phyloP scores from a whole-genome alignment of 2,888 invertebrate species.

The Panorpa germanica region DNA sequence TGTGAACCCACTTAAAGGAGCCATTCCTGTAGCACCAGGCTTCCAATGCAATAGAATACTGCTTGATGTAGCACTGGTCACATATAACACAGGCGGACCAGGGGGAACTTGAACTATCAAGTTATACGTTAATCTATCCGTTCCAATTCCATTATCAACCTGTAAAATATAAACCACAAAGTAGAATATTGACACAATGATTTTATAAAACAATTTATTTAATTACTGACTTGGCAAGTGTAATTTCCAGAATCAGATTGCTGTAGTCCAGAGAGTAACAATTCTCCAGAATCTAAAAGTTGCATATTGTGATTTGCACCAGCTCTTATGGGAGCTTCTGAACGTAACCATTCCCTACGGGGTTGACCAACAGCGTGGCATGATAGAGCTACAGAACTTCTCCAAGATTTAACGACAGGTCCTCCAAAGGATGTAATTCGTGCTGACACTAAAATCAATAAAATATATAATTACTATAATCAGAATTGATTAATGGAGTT shows the following conservation, averaged over 20 bases:
- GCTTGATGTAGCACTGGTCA: conserved; percentile 56
- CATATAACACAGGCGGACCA: conserved; percentile 48
- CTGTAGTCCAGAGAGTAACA: conserved; percentile 42
- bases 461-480: conserved; percentile 3
- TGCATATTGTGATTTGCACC: conserved; percentile 39
- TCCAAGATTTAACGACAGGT: conserved; percentile 42
- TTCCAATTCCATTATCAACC: conserved; percentile 46
- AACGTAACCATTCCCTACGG: conserved; percentile 42
- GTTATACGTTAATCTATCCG: conserved; percentile 41
- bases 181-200: background rate
- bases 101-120: conserved; percentile 60
- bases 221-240: conserved; percentile 38
- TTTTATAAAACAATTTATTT: no score
- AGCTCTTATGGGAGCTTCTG: conserved; percentile 33
- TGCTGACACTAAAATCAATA: conserved; percentile 31
- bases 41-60: conserved; percentile 60
- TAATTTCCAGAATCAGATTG: conserved; percentile 48
- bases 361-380: conserved; percentile 49
- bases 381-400: conserved; percentile 38
- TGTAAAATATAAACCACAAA: conserved; percentile 8
- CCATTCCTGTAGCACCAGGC: conserved; percentile 46
- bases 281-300: conserved; percentile 40
- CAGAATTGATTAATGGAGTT: conserved; percentile 2
- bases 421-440: conserved; percentile 54
- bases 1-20: conserved; percentile 46